These are phyloP conservation scores for Semicossyphus pulcher DNA, from an alignment of 2,113 vertebrate genomes.

Conservation along the genomic window DNA sequence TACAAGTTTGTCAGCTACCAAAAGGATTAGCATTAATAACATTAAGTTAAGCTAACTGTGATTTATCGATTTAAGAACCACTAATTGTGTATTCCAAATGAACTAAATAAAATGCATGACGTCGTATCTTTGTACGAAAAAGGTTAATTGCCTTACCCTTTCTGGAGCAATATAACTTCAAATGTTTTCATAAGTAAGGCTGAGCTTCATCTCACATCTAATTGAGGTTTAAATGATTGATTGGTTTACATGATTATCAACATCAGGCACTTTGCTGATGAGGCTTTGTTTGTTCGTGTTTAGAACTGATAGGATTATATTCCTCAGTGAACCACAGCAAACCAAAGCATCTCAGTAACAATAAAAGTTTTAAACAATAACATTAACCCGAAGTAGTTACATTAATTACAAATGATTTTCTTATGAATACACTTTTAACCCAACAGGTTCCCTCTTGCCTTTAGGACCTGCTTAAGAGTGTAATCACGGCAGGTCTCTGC, in stretches of 20 bases:
- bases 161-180: neutral
- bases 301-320: constrained; percentile 42
- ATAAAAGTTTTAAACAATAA: too few species aligned
- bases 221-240: constrained; percentile 14
- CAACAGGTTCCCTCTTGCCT: neutral
- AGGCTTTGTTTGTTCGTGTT: constrained; percentile 33
- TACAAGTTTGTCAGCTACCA: neutral
- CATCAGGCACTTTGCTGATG: constrained; percentile 34
- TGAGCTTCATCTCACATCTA: neutral
- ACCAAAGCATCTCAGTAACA: constrained; percentile 19
- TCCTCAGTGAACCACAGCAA: constrained; percentile 27
- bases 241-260: constrained; percentile 31
- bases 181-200: neutral
- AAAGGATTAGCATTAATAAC: neutral
- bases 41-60: too few species aligned
- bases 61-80: neutral
- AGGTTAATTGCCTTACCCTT: neutral
- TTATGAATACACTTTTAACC: neutral
- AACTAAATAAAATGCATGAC: neutral
- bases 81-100: neutral
- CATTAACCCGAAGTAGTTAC: too few species aligned
- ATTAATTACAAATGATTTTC: too few species aligned
- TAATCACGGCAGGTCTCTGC: neutral
- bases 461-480: neutral
- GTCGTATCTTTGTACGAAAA: neutral